Percentiles rank a stretch among this genome's conserved stretches.
These are phyloP conservation scores for Dicyrtoma fusca DNA, from an alignment of 2,888 invertebrate species.

Conservation along the genomic window DNA sequence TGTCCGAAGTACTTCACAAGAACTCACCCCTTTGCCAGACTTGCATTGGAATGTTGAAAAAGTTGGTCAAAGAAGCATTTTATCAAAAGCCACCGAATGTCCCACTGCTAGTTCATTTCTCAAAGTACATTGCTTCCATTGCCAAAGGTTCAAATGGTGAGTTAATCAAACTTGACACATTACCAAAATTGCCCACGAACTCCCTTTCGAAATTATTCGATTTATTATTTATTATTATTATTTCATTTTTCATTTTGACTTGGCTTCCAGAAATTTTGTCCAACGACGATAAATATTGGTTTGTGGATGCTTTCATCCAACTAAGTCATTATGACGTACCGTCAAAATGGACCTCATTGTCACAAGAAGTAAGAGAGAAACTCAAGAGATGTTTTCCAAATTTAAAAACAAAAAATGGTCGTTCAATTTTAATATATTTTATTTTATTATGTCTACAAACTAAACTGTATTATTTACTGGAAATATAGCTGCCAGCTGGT, in stretches of 20 bases:
- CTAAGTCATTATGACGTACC: constrained; percentile 28
- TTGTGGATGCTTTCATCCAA: constrained; percentile 52
- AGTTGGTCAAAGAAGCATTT: constrained; percentile 47
- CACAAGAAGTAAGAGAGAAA: no score
- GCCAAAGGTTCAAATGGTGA: constrained; percentile 15
- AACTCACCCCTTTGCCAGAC: constrained; percentile 34
- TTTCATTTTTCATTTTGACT: background rate
- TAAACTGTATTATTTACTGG: no score
- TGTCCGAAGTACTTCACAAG: constrained; percentile 17
- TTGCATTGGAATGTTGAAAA: constrained; percentile 44
- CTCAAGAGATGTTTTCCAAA: no score
- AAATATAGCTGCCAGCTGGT: constrained; percentile 45
- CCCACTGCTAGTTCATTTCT: constrained; percentile 43
- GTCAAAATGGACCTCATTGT: no score
- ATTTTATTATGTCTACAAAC: constrained; percentile 11
- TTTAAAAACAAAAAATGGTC: no score
- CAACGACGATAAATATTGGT: constrained; percentile 49
- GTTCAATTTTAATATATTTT: no score
- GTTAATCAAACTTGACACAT: no score
- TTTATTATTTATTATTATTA: constrained; percentile 6
- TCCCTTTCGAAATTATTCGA: background rate
- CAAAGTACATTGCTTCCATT: constrained; percentile 44
- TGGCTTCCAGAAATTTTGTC: constrained; percentile 31
- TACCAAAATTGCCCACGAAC: no score
- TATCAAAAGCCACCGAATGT: constrained; percentile 36